These are phyloP conservation scores for Seira sanloemensis DNA, from an alignment of 2,888 invertebrate genomes.

Conservation along the genomic window DNA sequence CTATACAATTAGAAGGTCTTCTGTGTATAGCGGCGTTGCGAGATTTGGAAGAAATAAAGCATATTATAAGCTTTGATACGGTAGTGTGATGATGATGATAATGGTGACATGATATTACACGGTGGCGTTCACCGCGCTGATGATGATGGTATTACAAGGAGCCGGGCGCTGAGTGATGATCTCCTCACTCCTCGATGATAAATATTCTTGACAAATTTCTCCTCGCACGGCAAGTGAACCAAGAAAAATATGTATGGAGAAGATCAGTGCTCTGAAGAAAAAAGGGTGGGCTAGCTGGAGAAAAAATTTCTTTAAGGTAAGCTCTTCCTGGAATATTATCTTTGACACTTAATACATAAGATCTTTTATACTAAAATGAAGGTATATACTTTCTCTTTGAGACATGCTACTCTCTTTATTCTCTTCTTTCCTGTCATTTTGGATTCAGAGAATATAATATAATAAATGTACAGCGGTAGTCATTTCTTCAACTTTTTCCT, in stretches of 20 bases:
- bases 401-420: not conserved
- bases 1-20: too few species aligned
- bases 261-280: not conserved
- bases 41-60: too few species aligned
- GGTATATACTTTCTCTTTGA: not conserved
- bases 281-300: conserved; percentile 14
- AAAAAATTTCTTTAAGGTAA: too few species aligned
- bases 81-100: conserved; percentile 22
- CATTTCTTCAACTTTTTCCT: not conserved
- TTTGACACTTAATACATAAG: not conserved
- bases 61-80: too few species aligned
- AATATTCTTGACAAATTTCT: conserved; percentile 68
- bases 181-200: conserved; percentile 55
- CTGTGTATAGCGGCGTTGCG: too few species aligned
- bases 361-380: not conserved
- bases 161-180: conserved; percentile 59
- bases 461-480: not conserved
- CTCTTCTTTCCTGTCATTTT: not conserved
- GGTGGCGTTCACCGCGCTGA: conserved; percentile 9
- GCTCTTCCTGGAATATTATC: not conserved
- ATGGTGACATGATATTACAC: conserved; percentile 26
- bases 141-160: conserved; percentile 18
- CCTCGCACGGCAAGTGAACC: conserved; percentile 39
- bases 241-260: not conserved
- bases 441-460: not conserved